phyloP scores from a whole-genome alignment of 2,113 vertebrate genomes.

The Azemiops feae region DNA sequence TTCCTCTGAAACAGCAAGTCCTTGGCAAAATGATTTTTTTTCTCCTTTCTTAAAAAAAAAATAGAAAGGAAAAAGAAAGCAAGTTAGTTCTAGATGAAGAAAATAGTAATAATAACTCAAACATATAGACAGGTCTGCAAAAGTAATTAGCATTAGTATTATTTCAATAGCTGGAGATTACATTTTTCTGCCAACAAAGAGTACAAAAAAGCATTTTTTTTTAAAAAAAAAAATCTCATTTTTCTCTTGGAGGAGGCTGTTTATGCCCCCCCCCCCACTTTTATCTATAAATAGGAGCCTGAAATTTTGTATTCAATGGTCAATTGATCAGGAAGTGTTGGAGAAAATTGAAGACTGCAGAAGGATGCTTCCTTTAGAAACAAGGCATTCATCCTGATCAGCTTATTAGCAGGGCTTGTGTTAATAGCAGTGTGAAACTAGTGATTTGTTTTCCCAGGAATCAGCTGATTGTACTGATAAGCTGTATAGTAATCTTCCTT shows the following conservation, averaged over 20 bases:
- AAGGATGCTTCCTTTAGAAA: neutral
- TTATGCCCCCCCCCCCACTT: neutral
- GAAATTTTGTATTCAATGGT: neutral
- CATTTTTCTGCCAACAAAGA: neutral
- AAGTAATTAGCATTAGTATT: neutral
- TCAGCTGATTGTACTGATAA: neutral
- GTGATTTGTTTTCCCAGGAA: neutral
- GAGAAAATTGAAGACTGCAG: neutral
- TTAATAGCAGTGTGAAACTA: neutral
- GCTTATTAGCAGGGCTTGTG: neutral
- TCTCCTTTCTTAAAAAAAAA: neutral
- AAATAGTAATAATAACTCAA: neutral
- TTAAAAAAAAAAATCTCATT: neutral
- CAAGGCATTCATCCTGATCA: neutral
- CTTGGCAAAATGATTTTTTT: neutral
- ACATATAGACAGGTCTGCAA: neutral
- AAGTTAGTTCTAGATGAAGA: neutral
- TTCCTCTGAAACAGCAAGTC: neutral
- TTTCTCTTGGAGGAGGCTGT: neutral
- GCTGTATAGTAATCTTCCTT: neutral
- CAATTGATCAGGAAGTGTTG: neutral
- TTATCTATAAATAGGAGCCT: neutral
- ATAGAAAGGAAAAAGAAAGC: neutral
- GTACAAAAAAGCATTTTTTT: neutral
- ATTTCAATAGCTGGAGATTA: neutral